Evolutionary conservation across 1,140 invertebrate species (phyloP), one percentile per base, ranked within the genome.

Genomic region (Lerema accius): DNA sequence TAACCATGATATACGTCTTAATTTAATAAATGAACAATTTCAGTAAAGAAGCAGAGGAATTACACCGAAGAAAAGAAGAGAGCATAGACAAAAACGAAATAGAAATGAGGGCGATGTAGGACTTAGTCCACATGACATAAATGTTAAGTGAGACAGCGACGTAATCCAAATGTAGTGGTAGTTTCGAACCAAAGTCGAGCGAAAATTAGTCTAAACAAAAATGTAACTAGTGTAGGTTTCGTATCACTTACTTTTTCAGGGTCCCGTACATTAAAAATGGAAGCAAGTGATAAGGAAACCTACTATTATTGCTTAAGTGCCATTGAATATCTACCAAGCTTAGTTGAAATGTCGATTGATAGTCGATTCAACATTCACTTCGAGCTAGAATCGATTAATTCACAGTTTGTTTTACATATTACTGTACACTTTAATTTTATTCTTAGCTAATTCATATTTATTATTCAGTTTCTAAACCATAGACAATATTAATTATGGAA

Each of bases 31-130:
- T 3, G 7, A 9, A 43, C n/a, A 48, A 55, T 82, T 81, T 42
- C 78, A 92, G 91, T 16, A 81, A 89, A 85, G 78, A 92, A 4
- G 91, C 91, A 11, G 91, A 92, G 66, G 75, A 79, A 45, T 40
- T 88, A 39, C 91, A 92, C 62, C 78, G 82, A 64, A 69, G 80
- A 63, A 76, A 89, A 58, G 82, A 87, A 32, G 76, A 81, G 10
- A 71, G 68, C 9, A 67, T 78, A 14, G 80, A 83, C 3, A 74
- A 81, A 0, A 84, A 86, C 55, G 73, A 82, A 49, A 80, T 89
- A 78, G 78, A 87, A 63, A 51, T 79, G n/a, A 77, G 71, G 65
- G 85, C 86, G 17, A 89, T 90, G 85, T 88, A 86, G 71, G 9
- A 43, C 14, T n/a, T 9, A 9, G 28, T 28, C 28, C 26, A 15